Conservation (phyloP, 53 echinoderm and acorn worm species). For the Astropecten irregularis region DNA sequence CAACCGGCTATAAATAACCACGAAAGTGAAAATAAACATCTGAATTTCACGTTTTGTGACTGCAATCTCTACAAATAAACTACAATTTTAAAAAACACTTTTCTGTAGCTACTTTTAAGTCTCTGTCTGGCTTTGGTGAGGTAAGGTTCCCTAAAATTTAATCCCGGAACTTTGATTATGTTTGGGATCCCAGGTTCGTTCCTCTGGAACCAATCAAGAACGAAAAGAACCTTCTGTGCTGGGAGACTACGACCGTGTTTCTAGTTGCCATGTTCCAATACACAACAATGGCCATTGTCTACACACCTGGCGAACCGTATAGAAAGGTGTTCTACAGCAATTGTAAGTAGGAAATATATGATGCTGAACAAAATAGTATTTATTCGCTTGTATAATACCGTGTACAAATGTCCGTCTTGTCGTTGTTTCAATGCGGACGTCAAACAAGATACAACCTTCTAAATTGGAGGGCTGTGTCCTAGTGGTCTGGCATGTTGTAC, state of each 20-base stretch:
- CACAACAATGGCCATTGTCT: slow-evolving; percentile 52
- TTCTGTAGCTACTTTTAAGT: not conserved
- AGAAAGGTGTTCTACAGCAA: slow-evolving; percentile 70
- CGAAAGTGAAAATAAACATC: too few relatives aligned
- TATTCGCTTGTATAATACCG: not conserved
- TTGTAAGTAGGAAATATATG: slow-evolving; percentile 31
- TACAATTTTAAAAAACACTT: not conserved
- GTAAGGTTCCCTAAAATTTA: too few relatives aligned
- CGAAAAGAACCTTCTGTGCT: slow-evolving; percentile 21
- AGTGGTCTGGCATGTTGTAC: too few relatives aligned
- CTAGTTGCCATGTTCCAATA: slow-evolving; percentile 73
- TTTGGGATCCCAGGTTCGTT: slow-evolving; percentile 29
- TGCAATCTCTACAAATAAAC: too few relatives aligned
- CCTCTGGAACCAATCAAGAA: slow-evolving; percentile 18
- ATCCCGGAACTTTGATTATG: too few relatives aligned
- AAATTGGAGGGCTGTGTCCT: not conserved
- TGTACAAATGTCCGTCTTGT: not conserved
- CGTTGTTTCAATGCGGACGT: too few relatives aligned
- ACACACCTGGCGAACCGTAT: slow-evolving; percentile 72
- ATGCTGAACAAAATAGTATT: not conserved
- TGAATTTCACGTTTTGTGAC: too few relatives aligned
- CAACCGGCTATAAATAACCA: too few relatives aligned
- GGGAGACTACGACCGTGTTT: slow-evolving; percentile 71
- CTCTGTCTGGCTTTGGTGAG: too few relatives aligned
- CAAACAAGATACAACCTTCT: too few relatives aligned